Conservation (phyloP, 2,888 invertebrate species). For the Drosophila sordidula region DNA sequence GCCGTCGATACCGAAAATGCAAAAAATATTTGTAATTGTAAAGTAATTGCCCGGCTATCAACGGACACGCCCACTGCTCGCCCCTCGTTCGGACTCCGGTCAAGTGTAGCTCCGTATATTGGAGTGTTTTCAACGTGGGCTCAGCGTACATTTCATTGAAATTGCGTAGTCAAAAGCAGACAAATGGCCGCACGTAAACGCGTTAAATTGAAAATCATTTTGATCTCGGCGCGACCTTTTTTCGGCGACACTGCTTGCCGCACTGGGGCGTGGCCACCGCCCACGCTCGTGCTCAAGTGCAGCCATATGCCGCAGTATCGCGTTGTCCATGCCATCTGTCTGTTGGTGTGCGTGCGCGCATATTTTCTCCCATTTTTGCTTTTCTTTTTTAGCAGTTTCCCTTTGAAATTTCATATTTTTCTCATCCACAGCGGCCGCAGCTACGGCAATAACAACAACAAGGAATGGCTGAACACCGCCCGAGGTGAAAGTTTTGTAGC, state of each 20-base stretch:
- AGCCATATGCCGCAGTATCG: conserved; percentile 59
- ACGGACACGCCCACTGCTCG: background rate
- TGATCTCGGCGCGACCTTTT: conserved; percentile 70
- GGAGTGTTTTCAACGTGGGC: conserved; percentile 1
- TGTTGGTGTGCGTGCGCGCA: conserved; percentile 64
- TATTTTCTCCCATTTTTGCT: conserved; percentile 63
- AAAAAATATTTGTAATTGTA: conserved; percentile 60
- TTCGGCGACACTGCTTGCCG: conserved; percentile 35
- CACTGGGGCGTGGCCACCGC: conserved; percentile 18
- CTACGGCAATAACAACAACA: conserved; percentile 22
- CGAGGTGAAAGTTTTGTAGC: conserved; percentile 77
- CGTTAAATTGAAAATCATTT: conserved; percentile 83
- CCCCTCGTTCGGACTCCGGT: conserved; percentile 9
- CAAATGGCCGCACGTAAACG: conserved; percentile 79
- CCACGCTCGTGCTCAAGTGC: conserved; percentile 58
- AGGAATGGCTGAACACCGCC: conserved; percentile 49
- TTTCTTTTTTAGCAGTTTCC: conserved; percentile 56
- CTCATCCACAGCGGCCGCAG: conserved; percentile 44
- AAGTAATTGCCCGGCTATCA: conserved; percentile 65
- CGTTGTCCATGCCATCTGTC: conserved; percentile 18
- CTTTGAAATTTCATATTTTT: conserved; percentile 74
- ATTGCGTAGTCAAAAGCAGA: conserved; percentile 50
- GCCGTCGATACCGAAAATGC: conserved; percentile 19
- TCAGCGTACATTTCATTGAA: conserved; percentile 46
- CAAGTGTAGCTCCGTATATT: conserved; percentile 15